Conservation (phyloP, 1,140 invertebrate species). For the Scaptomyza montana region DNA sequence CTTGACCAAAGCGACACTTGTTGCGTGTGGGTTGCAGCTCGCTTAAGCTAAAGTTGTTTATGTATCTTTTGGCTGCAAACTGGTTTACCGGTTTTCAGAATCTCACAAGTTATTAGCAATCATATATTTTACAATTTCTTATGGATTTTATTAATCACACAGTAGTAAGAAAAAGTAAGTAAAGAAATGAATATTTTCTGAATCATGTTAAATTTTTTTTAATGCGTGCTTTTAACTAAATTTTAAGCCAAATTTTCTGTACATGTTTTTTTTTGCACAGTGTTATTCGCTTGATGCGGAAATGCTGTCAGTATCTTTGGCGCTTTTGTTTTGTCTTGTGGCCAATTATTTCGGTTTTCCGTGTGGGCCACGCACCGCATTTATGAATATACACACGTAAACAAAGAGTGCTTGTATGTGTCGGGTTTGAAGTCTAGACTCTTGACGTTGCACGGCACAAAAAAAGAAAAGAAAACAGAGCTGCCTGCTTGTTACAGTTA, state of each 20-base stretch:
- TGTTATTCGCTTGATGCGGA: constrained; percentile 34
- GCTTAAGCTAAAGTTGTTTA: constrained; percentile 16
- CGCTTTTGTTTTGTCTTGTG: constrained; percentile 29
- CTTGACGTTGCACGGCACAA: too few relatives aligned
- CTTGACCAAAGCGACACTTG: constrained; percentile 63
- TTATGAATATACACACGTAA: constrained; percentile 10
- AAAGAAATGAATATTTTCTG: constrained; percentile 1
- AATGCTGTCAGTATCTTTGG: constrained; percentile 13
- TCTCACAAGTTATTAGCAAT: constrained; percentile 9
- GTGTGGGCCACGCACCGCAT: constrained; percentile 38
- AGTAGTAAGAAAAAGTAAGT: neutral
- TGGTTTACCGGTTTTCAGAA: constrained; percentile 41
- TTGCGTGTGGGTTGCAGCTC: constrained; percentile 54
- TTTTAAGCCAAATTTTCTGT: neutral
- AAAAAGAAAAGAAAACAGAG: constrained; percentile 8
- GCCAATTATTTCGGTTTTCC: constrained; percentile 21
- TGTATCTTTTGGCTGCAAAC: constrained; percentile 15
- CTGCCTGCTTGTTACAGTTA: neutral
- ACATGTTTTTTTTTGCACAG: constrained; percentile 6
- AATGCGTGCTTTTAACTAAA: neutral
- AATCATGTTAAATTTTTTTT: too few relatives aligned
- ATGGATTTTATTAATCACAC: constrained; percentile 20
- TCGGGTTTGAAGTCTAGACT: constrained; percentile 5
- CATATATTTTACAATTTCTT: constrained; percentile 19
- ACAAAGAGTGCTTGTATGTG: constrained; percentile 3